A percentile compares a stretch with the other conserved stretches of the same genome.
Evolutionary conservation across 2,113 vertebrate species (phyloP).

Genomic region (Pimephales promelas): DNA sequence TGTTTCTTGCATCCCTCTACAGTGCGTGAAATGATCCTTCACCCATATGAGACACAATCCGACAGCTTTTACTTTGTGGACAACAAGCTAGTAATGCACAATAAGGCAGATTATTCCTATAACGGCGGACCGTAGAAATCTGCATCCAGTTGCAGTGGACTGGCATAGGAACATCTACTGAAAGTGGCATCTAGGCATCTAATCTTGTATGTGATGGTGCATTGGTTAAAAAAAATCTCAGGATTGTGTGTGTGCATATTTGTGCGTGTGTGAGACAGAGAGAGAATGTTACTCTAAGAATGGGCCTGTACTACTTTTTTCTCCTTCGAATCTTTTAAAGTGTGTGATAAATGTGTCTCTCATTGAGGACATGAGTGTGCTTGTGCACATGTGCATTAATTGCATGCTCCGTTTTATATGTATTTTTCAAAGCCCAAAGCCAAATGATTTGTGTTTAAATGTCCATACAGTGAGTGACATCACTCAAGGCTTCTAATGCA

Average conservation of each 20-base stretch:
- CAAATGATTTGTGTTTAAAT: not conserved
- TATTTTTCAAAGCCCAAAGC: not conserved
- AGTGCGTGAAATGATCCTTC: slow-evolving; percentile 96
- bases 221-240: slow-evolving; percentile 45
- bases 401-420: slow-evolving; percentile 8
- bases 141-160: slow-evolving; percentile 57
- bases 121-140: slow-evolving; percentile 84
- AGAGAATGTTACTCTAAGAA: not conserved
- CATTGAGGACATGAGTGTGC: slow-evolving; percentile 40
- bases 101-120: slow-evolving; percentile 99
- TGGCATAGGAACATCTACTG: slow-evolving; percentile 21
- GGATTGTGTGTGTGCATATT: slow-evolving; percentile 28
- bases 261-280: not conserved
- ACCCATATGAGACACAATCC: slow-evolving; percentile 95
- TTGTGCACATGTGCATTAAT: slow-evolving; percentile 24
- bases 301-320: not conserved
- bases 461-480: not conserved
- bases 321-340: not conserved
- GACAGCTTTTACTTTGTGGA: slow-evolving; percentile 99
- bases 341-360: slow-evolving; percentile 17
- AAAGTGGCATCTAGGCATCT: slow-evolving; percentile 27
- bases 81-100: slow-evolving; percentile 99
- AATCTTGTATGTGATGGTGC: slow-evolving; percentile 30
- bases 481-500: not conserved
- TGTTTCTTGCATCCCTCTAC: slow-evolving; percentile 48